Evolutionary conservation across 2,113 vertebrate species (phyloP), one percentile per base, ranked within the genome.

Genomic region (Ctenomys sociabilis): DNA sequence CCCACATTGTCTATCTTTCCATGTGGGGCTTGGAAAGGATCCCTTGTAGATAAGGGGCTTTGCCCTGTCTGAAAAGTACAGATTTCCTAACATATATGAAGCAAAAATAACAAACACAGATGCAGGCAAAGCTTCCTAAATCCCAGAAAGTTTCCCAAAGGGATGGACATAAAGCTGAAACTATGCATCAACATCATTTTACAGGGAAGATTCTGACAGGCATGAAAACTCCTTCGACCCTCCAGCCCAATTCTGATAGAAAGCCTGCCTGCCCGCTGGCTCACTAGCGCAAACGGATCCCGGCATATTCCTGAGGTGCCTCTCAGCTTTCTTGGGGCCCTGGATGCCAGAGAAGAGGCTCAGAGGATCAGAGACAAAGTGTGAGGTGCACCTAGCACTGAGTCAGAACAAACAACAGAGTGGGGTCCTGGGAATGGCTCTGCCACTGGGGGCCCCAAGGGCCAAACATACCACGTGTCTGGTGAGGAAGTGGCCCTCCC

Each of bases 21-120:
- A n/a, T 37, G 68, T 72, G 70, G 70, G 35, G 4, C 12, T 77
- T 45, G 73, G 73, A 45, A 77, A 26, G 22, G 43, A 28, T 30
- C 73, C 73, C 6, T 6, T 30, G 26, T 16, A 14, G 13, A 49
- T 30, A 30, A 78, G 14, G 75, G 19, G n/a, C 10, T 59, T 43
- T 45, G 54, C 64, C 12, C 13, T 35, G 30, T 43, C 40, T 21
- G 26, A 52, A 86, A 90, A 90, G 26, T 37, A 75, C 45, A 54
- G 4, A 35, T 43, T 73, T 87, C 64, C 26, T 54, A n/a, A n/a
- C 92, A 92, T 85, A 49, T 32, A 84, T 12, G 40, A 78, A 94
- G 88, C 49, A 43, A 40, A 84, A 68, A 75, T 82, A 73, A 45
- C 45, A 85, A 66, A 45, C 4, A 24, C 30, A 35, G 52, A 80